A percentile compares a stretch with the other conserved stretches of the same genome.
phyloP scores from a whole-genome alignment of 2,797 vertebrate species.

The Sus cebifrons region DNA sequence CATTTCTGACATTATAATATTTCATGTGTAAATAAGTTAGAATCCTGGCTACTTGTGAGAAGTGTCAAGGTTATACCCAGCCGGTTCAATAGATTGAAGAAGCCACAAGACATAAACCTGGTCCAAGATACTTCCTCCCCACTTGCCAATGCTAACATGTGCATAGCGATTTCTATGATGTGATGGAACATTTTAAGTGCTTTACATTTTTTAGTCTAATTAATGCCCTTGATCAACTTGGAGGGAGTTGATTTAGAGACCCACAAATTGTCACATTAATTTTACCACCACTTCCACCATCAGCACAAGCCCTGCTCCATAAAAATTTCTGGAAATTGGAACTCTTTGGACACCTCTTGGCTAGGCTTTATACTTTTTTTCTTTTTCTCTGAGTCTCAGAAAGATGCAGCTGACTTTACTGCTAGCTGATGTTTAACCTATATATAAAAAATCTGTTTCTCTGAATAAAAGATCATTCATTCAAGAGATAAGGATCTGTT shows the following conservation, averaged over 20 bases:
- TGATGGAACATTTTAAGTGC: background rate
- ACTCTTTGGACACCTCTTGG: background rate
- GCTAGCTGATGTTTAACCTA: slow-evolving; percentile 17
- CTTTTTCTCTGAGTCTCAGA: slow-evolving; percentile 18
- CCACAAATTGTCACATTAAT: background rate
- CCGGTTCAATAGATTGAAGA: background rate
- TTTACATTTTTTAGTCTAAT: slow-evolving; percentile 3
- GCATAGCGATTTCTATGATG: rapidly evolving
- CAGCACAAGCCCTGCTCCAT: background rate
- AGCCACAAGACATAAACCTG: background rate
- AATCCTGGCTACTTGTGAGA: slow-evolving; percentile 24
- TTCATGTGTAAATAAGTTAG: slow-evolving; percentile 30
- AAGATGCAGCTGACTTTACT: slow-evolving; percentile 2
- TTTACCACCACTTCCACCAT: background rate
- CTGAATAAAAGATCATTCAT: slow-evolving; percentile 49
- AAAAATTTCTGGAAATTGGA: background rate
- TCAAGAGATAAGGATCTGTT: background rate
- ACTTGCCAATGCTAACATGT: background rate
- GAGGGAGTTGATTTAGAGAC: background rate
- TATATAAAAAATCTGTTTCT: background rate
- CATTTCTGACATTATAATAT: background rate
- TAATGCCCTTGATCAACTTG: background rate
- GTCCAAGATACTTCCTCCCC: background rate
- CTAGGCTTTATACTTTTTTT: background rate
- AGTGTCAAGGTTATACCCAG: background rate